Evolutionary conservation across 2,113 vertebrate species (phyloP), one percentile per base, ranked within the genome.

Genomic region (Typhlomys cinereus): DNA sequence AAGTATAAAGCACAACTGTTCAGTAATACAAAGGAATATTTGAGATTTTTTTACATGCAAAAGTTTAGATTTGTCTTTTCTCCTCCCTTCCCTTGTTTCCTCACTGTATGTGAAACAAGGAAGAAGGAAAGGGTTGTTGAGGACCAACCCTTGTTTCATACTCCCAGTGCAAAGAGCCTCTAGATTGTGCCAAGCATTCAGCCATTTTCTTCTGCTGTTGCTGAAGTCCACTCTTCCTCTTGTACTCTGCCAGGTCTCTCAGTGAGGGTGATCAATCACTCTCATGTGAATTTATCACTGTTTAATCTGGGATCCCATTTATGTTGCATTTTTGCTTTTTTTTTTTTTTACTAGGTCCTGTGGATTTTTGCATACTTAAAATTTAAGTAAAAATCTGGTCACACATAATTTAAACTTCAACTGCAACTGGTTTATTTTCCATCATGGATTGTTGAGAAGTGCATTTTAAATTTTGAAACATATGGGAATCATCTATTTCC

Each of bases 141-240:
- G 27, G 29, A 15, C 27, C 48, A 44, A 3, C 15, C 10, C 18
- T 44, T 50, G 3, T 50, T 50, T 27, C 34, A 21, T 50, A 5
- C 0, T 18, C 8, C 7, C 17, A 52, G 17, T 50, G 4, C n/a
- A n/a, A n/a, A n/a, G 6, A 34, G 17, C 1, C 14, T 50, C n/a
- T 75, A 34, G 46, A 52, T 50, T 18, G 18, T n/a, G 29, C 15
- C 12, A 20, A 20, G 50, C 7, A 15, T 75, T 34, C 44, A 74
- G 13, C 7, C 25, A 57, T 57, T 57, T 57, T 21, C 54, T 10
- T 57, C 54, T 57, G 54, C 8, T 17, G 15, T 14, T 12, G 21
- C 54, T 21, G 21, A 18, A 57, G 8, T 57, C 54, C 20, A 13
- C 15, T 66, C 14, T 27, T 44, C 8, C 9, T 23, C 23, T 74